Percentiles rank a stretch among this genome's conserved stretches.
These are phyloP conservation scores for Gobiocypris rarus DNA, from an alignment of 2,113 vertebrate genomes.

Conservation along the genomic window DNA sequence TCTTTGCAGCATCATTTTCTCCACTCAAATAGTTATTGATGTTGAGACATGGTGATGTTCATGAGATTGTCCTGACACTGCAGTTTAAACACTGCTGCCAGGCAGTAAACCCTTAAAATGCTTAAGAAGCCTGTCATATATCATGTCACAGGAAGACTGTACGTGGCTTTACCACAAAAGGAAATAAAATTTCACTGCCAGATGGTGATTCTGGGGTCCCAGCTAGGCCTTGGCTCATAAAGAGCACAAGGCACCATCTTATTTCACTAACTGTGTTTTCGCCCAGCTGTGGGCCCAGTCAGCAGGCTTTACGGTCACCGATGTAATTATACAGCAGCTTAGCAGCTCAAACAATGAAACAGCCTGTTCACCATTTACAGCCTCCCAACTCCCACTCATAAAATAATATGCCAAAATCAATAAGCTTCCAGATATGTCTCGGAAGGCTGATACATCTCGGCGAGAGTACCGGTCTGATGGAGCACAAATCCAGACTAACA, in stretches of 20 bases:
- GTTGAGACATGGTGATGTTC: slow-evolving; percentile 57
- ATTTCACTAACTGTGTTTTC: slow-evolving; percentile 48
- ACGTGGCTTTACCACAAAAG: not conserved
- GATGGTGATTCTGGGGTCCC: slow-evolving; percentile 64
- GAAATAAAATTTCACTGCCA: slow-evolving; percentile 64
- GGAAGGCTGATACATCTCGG: slow-evolving; percentile 25
- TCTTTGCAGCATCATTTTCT: slow-evolving; percentile 42
- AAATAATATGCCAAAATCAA: slow-evolving; percentile 41
- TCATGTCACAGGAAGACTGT: slow-evolving; percentile 54
- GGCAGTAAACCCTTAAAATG: slow-evolving; percentile 49
- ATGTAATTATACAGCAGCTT: slow-evolving; percentile 46
- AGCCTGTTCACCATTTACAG: slow-evolving; percentile 46
- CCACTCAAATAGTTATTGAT: slow-evolving; percentile 53
- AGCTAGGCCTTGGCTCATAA: slow-evolving; percentile 57
- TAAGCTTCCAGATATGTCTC: slow-evolving; percentile 27
- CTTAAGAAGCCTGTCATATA: slow-evolving; percentile 52
- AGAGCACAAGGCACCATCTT: slow-evolving; percentile 49
- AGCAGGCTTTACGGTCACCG: slow-evolving; percentile 38
- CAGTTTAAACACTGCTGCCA: slow-evolving; percentile 55
- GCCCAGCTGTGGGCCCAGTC: slow-evolving; percentile 21
- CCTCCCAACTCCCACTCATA: slow-evolving; percentile 28
- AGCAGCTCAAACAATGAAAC: slow-evolving; percentile 46
- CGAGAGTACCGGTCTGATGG: slow-evolving; percentile 19
- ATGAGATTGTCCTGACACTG: slow-evolving; percentile 64
- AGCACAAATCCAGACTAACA: slow-evolving; percentile 39